Base-by-base conservation (phyloP, 2,113 vertebrate genomes). In the Nycticebus coucang region DNA sequence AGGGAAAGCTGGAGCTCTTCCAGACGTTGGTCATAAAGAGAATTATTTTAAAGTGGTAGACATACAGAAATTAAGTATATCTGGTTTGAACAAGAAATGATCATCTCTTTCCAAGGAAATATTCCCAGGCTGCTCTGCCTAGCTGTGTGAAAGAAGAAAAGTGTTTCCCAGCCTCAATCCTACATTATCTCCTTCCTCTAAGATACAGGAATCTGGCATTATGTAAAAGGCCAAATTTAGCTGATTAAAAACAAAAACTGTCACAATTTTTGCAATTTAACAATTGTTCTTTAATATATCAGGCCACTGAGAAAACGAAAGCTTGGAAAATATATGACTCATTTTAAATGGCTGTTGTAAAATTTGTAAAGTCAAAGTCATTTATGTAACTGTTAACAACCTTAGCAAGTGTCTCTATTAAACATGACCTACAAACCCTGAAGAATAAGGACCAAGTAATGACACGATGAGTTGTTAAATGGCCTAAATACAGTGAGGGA, bases 391-490 rank as follows among this genome's bases (percentile, higher is more conserved):
- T 78, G 77, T 85, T 95, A 95, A 84, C 59, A 84, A 86, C 68
- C 33, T 93, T 66, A 86, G 80, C 30, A 81, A 89, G 92, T 59
- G 91, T 53, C 35, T 78, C 75, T 90, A 92, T 96, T 95, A 92
- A 96, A 93, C 12, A 55, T 35, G 84, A 93, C 90, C 83, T 90
- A 69, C 45, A 77, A 87, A 88, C 55, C 91, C 77, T 88, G 68
- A 50, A 69, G 82, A 95, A 33, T 74, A 92, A 60, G 72, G 90
- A 77, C 26, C 13, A 80, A n/a, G 55, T 82, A 74, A 84, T 83
- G 79, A 89, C 35, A 93, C 88, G 78, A 21, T 8, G 74, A 74
- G 30, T 28, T 37, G 7, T 71, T 75, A 59, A 50, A 24, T 53
- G 62, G 22, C 45, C 82, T 62, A 64, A 66, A 71, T 1, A 78